A percentile compares a stretch with the other conserved stretches of the same genome.
phyloP scores from a whole-genome alignment of 2,113 vertebrate genomes.

The Todiramphus chloris region DNA sequence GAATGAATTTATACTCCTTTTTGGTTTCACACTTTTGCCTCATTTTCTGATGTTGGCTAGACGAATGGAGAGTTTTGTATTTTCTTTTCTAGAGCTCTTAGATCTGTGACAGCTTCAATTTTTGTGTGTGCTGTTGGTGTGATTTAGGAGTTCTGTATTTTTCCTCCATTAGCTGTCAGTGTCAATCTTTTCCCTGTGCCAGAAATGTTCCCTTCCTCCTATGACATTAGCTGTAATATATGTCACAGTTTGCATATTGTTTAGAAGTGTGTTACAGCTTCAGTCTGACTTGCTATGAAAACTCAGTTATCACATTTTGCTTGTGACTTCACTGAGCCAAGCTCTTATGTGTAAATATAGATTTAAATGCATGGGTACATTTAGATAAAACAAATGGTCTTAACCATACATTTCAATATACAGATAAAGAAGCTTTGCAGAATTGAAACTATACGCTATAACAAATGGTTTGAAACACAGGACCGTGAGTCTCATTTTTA shows the following conservation, averaged over 20 bases:
- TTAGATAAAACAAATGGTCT: not conserved
- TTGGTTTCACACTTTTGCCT: conserved; percentile 16
- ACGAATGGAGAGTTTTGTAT: not conserved
- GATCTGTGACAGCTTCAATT: not conserved
- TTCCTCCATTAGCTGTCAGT: not conserved
- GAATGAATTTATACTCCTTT: not conserved
- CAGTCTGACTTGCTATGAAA: not conserved
- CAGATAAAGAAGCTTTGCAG: not conserved
- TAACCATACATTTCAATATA: not conserved
- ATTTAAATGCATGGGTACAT: not conserved
- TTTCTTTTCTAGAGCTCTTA: not conserved
- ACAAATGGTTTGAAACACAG: not conserved
- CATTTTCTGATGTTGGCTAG: conserved; percentile 1
- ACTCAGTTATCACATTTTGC: not conserved
- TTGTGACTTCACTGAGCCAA: not conserved
- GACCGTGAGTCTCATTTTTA: not conserved
- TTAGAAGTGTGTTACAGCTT: not conserved
- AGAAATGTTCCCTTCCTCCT: not conserved
- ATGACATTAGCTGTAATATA: not conserved
- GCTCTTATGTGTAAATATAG: not conserved
- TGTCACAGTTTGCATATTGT: not conserved
- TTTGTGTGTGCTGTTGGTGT: not conserved
- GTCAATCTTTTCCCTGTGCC: not conserved
- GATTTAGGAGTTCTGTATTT: conserved; percentile 17
- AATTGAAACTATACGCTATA: not conserved